Evolutionary conservation across 37 sponge, comb jelly and placozoan species (phyloP), one percentile per base, ranked within the genome.

Genomic region (Chondrosia reniformis): DNA sequence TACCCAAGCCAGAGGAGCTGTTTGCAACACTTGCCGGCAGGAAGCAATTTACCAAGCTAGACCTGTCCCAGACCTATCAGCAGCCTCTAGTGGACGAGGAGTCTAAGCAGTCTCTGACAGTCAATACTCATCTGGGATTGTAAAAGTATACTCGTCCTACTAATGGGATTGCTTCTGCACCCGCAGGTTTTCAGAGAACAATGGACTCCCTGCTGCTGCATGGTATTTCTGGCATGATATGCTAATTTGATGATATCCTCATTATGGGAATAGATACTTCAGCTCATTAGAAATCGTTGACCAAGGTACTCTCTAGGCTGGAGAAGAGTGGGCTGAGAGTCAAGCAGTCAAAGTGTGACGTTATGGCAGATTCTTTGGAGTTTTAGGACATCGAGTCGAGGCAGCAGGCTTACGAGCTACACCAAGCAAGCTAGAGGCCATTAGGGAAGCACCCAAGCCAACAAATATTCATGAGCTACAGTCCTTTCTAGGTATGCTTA

Each of bases 121-220:
- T 74, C 31, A 74, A 74, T 9, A 41, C 75, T 2, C 75, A 46
- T 8, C 24, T 43, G 10, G 75, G 75, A 3, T 39, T 74, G 2
- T 74, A 74, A 43, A 12, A 7, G 45, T 74, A 74, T 34, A 74
- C 75, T 8, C 75, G 75, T 27, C 27, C 42, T 3, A 43, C 75
- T 10, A 43, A 10, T 30, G 75, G 75, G 32, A 74, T 74, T 46
- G 46, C 75, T 43, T 74, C 75, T 2, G 75, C 75, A 3, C 75
- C 75, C 2, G 75, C 75, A 2, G 1, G 38, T 19, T 74, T 74
- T 7, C 75, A 74, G 75, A 43, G 24, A 34, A 43, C 52, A 2
- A 74, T 74, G 75, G 75, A 74, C 25, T n/a, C n/a, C n/a, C 1
- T 46, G 75, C 19, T 74, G 3, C 45, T 74, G 10, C 75, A 74